Evolutionary conservation across 2,797 vertebrate genomes (phyloP).

Genomic region (Karalla daura): DNA sequence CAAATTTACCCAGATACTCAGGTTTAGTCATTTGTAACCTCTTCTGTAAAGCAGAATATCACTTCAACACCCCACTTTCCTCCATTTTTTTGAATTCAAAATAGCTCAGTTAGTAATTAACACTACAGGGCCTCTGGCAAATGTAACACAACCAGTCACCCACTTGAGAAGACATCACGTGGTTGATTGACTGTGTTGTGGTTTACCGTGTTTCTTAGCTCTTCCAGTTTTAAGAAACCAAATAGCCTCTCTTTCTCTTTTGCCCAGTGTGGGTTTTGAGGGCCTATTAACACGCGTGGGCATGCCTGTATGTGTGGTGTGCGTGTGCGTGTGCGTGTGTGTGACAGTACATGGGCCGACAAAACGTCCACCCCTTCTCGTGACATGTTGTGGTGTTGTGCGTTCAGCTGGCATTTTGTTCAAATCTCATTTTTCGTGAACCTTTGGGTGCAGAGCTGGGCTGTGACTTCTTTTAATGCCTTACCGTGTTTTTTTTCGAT

Average conservation of each 20-base stretch:
- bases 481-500: constrained; percentile 82
- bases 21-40: constrained; percentile 33
- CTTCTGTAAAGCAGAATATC: constrained; percentile 24
- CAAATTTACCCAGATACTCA: constrained; percentile 63
- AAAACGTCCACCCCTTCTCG: constrained; percentile 58
- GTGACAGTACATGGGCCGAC: constrained; percentile 68
- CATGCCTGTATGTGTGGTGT: constrained; percentile 76
- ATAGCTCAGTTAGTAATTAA: constrained; percentile 13
- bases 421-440: constrained; percentile 62
- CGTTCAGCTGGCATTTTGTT: constrained; percentile 78
- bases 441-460: constrained; percentile 85
- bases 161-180: neutral
- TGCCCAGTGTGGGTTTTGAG: constrained; percentile 49
- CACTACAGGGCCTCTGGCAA: constrained; percentile 7
- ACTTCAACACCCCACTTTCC: constrained; percentile 11
- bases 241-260: constrained; percentile 16
- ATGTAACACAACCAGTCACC: constrained; percentile 5
- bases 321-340: constrained; percentile 67
- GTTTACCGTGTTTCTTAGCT: constrained; percentile 3
- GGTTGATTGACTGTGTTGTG: constrained; percentile 17
- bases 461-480: constrained; percentile 89
- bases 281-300: constrained; percentile 77
- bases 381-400: constrained; percentile 77
- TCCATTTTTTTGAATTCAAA: neutral
- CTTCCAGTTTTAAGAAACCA: constrained; percentile 13